Evolutionary conservation across 2,797 vertebrate species (phyloP).

Genomic region (Pangasius sanitwongsei): DNA sequence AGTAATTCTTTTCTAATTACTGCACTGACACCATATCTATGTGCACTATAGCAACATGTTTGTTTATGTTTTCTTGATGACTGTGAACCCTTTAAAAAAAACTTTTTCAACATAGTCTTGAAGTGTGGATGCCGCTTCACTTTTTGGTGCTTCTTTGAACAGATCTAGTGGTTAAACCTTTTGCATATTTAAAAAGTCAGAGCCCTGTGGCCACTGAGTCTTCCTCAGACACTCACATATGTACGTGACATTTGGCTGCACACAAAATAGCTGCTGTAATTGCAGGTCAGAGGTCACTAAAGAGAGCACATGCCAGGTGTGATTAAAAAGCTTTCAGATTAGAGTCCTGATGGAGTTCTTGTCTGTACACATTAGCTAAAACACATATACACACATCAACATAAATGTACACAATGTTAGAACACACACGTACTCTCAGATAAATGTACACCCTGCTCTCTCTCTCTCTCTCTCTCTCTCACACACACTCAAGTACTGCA

Average conservation of each 20-base stretch:
- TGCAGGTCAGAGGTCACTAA: conserved; percentile 4
- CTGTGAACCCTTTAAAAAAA: background rate
- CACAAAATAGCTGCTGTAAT: conserved; percentile 12
- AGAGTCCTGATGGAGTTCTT: too few relatives aligned
- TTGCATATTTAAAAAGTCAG: background rate
- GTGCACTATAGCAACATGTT: background rate
- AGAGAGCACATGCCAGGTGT: background rate
- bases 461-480: background rate
- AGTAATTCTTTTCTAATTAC: background rate
- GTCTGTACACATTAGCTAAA: background rate
- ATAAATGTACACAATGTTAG: background rate
- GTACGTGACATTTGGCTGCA: background rate
- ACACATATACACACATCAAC: background rate
- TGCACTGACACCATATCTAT: background rate
- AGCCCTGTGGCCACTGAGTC: background rate
- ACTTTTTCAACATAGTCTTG: background rate
- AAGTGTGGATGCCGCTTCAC: background rate
- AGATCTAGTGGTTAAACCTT: background rate
- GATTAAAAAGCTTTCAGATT: background rate
- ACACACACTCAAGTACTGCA: background rate
- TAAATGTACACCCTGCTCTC: background rate
- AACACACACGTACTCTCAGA: background rate
- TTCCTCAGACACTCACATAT: background rate
- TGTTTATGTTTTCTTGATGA: background rate
- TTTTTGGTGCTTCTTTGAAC: too few relatives aligned